Evolutionary conservation across 2,797 vertebrate genomes (phyloP), one percentile per base, ranked within the genome.

Genomic region (Lepus oiostolus): DNA sequence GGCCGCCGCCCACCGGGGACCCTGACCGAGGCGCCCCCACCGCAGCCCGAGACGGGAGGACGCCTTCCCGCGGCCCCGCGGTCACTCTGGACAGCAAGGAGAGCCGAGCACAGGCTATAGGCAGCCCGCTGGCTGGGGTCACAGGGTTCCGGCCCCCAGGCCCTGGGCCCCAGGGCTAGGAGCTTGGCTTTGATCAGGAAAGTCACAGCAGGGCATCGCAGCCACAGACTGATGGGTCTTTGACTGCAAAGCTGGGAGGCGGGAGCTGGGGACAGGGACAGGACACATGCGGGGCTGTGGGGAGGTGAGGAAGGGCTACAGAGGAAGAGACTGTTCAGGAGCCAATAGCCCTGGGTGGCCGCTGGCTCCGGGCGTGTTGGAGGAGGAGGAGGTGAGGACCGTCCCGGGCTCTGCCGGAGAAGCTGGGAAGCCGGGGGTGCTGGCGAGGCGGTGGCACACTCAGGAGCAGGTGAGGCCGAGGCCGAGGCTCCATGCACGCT

Each of bases 281-380:
- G 54, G 70, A 17, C 24, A 22, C 22, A 7, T 12, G 42, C 42
- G 30, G 17, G 42, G 21, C 71, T 58, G 17, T 2, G 1, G 16
- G 35, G 50, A 42, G 47, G 19, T n/a, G 13, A 72, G 24, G 12
- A 84, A 75, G 58, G 58, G 32, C 30, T 10, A 2, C 35, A 65
- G 71, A 52, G 26, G 52, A n/a, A 65, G 38, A 47, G 26, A 14
- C 1, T 7, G 38, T 11, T 4, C 42, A 35, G 32, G 75, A 47
- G 6, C 2, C 54, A 24, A 21, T 3, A 12, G 58, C 5, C 52
- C 42, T 62, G 5, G 2, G 19, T 28, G 88, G 50, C 14, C 52
- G 0, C 19, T 5, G 47, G 50, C 30, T 38, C 0, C 0, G 5
- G 6, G 10, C 24, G 26, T 5, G 42, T 47, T 32, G 58, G 58